Conservation (phyloP, 2,797 vertebrate genomes). For the Cirrhinus molitorella region DNA sequence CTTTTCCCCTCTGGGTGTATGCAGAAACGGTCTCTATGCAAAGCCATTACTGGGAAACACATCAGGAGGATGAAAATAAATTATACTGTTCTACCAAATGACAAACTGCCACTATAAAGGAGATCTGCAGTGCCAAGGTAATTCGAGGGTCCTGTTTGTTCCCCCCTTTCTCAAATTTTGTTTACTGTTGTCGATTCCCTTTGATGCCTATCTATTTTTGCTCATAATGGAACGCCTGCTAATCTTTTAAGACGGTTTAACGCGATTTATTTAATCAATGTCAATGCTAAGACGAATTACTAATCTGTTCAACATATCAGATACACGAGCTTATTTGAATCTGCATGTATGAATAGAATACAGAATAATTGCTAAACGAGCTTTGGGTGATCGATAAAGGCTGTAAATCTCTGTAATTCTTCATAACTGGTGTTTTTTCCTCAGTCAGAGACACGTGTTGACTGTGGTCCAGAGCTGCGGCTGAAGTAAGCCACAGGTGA, state of each 20-base stretch:
- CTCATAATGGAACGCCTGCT: constrained; percentile 56
- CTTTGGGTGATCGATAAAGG: constrained; percentile 7
- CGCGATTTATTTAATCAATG: constrained; percentile 67
- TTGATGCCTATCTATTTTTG: constrained; percentile 61
- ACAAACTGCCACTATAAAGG: constrained; percentile 71
- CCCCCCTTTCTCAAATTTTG: constrained; percentile 71
- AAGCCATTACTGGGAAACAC: constrained; percentile 77
- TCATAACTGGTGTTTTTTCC: neutral
- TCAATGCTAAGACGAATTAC: constrained; percentile 58
- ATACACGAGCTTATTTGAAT: constrained; percentile 51
- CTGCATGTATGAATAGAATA: constrained; percentile 35
- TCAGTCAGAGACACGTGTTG: neutral
- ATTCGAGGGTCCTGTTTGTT: constrained; percentile 50
- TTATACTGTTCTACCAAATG: constrained; percentile 75
- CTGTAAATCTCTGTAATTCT: neutral
- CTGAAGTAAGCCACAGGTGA: constrained; percentile 41
- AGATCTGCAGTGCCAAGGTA: constrained; percentile 66
- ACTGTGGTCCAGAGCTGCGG: neutral
- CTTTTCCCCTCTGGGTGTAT: constrained; percentile 77
- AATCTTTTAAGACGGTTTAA: constrained; percentile 73
- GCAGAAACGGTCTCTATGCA: constrained; percentile 76
- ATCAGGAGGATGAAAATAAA: constrained; percentile 77
- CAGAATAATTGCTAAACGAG: constrained; percentile 43
- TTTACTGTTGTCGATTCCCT: constrained; percentile 73
- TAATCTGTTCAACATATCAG: constrained; percentile 60